A percentile compares a stretch with the other conserved stretches of the same genome.
Evolutionary conservation across 1,140 invertebrate genomes (phyloP).

Genomic region (Drosophila asahinai): DNA sequence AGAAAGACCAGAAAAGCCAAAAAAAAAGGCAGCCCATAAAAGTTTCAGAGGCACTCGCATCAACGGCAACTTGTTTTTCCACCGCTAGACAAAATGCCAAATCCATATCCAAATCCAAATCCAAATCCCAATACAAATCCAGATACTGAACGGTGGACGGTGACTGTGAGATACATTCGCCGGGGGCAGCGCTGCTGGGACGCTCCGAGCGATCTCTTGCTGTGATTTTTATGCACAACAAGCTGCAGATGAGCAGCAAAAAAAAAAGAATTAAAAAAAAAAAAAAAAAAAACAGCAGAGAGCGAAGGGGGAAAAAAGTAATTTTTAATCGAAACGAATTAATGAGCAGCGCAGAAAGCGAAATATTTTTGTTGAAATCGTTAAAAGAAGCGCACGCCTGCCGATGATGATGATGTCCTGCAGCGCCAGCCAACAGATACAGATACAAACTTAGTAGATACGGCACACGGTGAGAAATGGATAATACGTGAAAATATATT

Average conservation of each 20-base stretch:
- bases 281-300: constrained; percentile 14
- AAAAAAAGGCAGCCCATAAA: constrained; percentile 49
- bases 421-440: constrained; percentile 51
- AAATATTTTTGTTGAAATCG: constrained; percentile 79
- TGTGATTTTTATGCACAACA: constrained; percentile 84
- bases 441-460: constrained; percentile 28
- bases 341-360: constrained; percentile 74
- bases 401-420: constrained; percentile 78
- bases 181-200: constrained; percentile 11
- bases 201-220: constrained; percentile 54
- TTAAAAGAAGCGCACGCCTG: constrained; percentile 78
- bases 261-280: constrained; percentile 33
- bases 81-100: constrained; percentile 73
- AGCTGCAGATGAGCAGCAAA: constrained; percentile 70
- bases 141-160: constrained; percentile 21
- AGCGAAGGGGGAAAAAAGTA: constrained; percentile 42
- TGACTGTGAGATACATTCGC: constrained; percentile 30
- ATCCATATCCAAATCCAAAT: constrained; percentile 22
- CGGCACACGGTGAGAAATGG: constrained; percentile 8
- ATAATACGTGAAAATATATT: neutral
- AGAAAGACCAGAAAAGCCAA: neutral
- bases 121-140: constrained; percentile 1
- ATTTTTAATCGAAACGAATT: constrained; percentile 82
- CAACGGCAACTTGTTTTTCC: constrained; percentile 74
- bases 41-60: constrained; percentile 72